Base-by-base conservation (phyloP, 2,888 invertebrate genomes). In the Temnothorax rugatulus region DNA sequence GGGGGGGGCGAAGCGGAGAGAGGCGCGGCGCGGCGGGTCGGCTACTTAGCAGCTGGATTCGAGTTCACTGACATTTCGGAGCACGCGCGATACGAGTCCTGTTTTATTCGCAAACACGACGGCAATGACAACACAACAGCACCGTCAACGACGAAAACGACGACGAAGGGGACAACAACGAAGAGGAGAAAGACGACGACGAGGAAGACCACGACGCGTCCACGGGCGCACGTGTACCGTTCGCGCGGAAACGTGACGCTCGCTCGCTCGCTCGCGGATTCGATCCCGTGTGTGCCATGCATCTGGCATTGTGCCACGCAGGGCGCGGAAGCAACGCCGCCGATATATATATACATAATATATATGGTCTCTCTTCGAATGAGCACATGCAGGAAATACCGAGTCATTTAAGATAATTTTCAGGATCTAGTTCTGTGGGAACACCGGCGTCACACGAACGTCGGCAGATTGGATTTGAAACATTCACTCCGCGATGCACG, bases 1-100 rank as follows among this genome's bases (percentile, higher is more conserved):
- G 50, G 44, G 34, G 21, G 18, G 50, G 41, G 13, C n/a, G 18
- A 59, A 68, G 52, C 21, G 66, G n/a, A 29, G 41, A 69, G 38
- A 25, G 18, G 41, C 8, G 41, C 7, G 41, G 34, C 29, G 8
- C 21, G 21, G 57, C 15, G 63, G 68, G 83, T 57, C 25, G 29
- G 64, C 63, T 64, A 83, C 75, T 84, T 84, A 86, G 76, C 85
- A 87, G 84, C 74, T 83, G 83, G 75, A 87, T 87, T 87, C 68
- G 88, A 88, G 90, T 90, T 90, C 90, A 90, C 82, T 90, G 90
- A 90, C 90, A 90, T 87, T 88, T 85, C 84, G 69, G 87, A 88
- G 90, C 90, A 89, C 88, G 90, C 90, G 90, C 90, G 83, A 82
- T 88, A 79, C 54, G 54, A 84, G 74, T 90, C 79, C 84, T 79